Base-by-base conservation (phyloP, 2,113 vertebrate genomes). In the Takifugu bimaculatus region DNA sequence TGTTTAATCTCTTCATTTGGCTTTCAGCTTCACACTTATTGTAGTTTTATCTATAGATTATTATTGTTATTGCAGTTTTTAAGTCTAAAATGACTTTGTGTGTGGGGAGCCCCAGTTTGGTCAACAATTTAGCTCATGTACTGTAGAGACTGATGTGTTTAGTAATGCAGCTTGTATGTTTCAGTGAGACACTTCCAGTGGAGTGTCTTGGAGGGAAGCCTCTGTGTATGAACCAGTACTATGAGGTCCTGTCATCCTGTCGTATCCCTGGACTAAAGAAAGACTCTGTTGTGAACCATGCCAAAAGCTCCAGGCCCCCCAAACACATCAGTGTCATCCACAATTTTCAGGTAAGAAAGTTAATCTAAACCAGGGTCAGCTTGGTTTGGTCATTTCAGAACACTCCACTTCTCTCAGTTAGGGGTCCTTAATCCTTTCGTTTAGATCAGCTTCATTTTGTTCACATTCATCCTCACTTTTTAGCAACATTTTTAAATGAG, bases 181-280 rank as follows among this genome's bases (percentile, higher is more conserved):
- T 78, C 87, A 98, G 96, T 53, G 94, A 98, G 84, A 93, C 92
- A 0, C 84, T 99, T 1, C 96, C 96, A 0, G 89, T 96, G 28
- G 95, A 98, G 79, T 87, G 90, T 82, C 71, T 98, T 62, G 92
- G 92, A 6, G 94, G 92, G 28, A 94, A 93, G 63, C 90, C 92
- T 0, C 91, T 99, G 49, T 99, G 97, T 79, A 99, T 99, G 97
- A 94, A 94, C 76, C 97, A 98, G 89, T 99, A 98, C 85, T 97
- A 97, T 74, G 94, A 95, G 74, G 92, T 99, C 60, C 85, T 99
- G 61, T 97, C 95, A 0, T 99, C 96, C 54, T 99, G 97, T 75
- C 95, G 96, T 0, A 85, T 98, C 56, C 97, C 97, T 0, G 97
- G 95, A 10, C 80, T 89, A 65, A 96, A 94, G 87, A 89, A 87